Conservation (phyloP, 92 coral and sea anemone species). For the Paramuricea clavata region DNA sequence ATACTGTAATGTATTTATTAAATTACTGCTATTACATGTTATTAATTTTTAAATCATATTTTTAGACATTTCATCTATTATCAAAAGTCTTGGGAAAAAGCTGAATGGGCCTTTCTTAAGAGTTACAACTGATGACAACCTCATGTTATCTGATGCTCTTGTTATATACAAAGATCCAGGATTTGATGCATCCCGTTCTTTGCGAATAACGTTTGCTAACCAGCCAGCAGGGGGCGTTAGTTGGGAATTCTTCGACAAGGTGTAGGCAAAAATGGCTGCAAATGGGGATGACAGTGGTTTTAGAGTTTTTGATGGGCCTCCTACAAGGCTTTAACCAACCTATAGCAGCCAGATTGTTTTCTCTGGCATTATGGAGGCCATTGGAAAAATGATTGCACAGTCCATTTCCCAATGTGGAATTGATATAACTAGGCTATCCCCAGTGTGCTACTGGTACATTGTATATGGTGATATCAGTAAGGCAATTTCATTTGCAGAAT, state of each 20-base stretch:
- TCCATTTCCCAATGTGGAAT: slow-evolving; percentile 78
- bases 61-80: slow-evolving; percentile 52
- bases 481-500: slow-evolving; percentile 66
- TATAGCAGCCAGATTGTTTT: slow-evolving; percentile 69
- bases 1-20: no score
- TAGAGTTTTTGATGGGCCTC: slow-evolving; percentile 73
- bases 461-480: slow-evolving; percentile 65
- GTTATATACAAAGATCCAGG: slow-evolving; percentile 29
- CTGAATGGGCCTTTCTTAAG: slow-evolving; percentile 55
- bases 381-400: slow-evolving; percentile 79
- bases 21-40: no score
- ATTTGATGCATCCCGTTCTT: slow-evolving; percentile 53
- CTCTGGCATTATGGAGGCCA: slow-evolving; percentile 68
- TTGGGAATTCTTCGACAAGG: slow-evolving; percentile 55
- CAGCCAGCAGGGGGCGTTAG: slow-evolving; percentile 65
- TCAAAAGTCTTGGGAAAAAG: slow-evolving; percentile 39
- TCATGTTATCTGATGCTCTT: slow-evolving; percentile 47
- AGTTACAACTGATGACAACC: slow-evolving; percentile 43
- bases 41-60: neutral
- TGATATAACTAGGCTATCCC: slow-evolving; percentile 69
- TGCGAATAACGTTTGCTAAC: slow-evolving; percentile 38
- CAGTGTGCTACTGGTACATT: slow-evolving; percentile 73
- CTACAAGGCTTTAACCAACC: slow-evolving; percentile 29
- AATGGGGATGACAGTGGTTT: slow-evolving; percentile 25
- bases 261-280: slow-evolving; percentile 45